Percentiles rank a stretch among this genome's conserved stretches.
phyloP scores from a whole-genome alignment of 2,113 vertebrate genomes.

The Pristiophorus japonicus region DNA sequence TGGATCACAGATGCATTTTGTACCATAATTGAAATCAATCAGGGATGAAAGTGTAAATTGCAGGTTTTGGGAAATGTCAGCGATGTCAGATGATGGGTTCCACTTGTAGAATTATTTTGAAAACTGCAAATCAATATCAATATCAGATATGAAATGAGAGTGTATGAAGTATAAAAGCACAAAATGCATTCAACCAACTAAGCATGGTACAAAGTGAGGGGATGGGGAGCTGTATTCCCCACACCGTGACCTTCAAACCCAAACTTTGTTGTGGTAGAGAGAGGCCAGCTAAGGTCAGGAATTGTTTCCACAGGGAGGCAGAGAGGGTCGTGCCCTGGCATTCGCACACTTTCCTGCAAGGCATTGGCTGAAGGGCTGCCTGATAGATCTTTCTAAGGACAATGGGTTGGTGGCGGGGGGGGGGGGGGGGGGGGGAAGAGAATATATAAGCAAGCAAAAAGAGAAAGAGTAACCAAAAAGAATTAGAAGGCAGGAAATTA shows the following conservation, averaged over 20 bases:
- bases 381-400: not conserved
- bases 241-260: not conserved
- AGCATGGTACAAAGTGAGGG: not conserved
- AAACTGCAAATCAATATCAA: not conserved
- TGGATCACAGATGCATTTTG: not conserved
- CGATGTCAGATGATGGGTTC: not conserved
- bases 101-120: not conserved
- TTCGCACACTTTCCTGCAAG: not conserved
- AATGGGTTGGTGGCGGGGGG: not conserved
- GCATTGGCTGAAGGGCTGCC: not conserved
- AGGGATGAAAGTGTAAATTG: conserved; percentile 15
- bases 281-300: not conserved
- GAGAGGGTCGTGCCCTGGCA: not conserved
- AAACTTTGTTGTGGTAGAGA: not conserved
- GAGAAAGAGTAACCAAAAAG: too few species aligned
- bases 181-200: not conserved
- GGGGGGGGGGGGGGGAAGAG: not conserved
- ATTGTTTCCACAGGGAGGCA: not conserved
- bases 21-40: not conserved
- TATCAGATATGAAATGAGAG: not conserved
- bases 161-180: not conserved
- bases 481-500: not conserved
- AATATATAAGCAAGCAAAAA: not conserved
- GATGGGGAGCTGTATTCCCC: not conserved
- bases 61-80: not conserved